Conservation (phyloP, 2,888 invertebrate species). For the Xylophagus ater region DNA sequence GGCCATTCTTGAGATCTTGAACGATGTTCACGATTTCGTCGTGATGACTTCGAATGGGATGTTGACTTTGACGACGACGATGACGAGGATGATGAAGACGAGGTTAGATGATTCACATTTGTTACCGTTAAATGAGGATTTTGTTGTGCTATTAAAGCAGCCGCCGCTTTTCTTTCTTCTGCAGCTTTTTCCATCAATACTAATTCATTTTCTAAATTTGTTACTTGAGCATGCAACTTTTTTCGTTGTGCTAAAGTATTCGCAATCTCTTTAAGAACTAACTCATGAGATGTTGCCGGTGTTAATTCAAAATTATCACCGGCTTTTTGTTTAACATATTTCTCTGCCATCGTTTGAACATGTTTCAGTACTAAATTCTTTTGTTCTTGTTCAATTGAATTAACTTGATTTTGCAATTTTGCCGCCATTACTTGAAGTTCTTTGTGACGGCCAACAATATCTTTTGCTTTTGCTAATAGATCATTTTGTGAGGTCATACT, state of each 20-base stretch:
- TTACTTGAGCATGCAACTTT: constrained; percentile 60
- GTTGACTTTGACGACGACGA: constrained; percentile 36
- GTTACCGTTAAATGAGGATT: constrained; percentile 31
- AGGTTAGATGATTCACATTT: constrained; percentile 29
- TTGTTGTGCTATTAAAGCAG: constrained; percentile 31
- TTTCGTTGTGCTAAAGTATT: constrained; percentile 74
- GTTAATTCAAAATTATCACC: constrained; percentile 48
- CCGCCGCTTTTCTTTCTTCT: constrained; percentile 48
- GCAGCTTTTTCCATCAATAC: constrained; percentile 58
- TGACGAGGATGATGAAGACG: constrained; percentile 41
- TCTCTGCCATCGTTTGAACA: constrained; percentile 64
- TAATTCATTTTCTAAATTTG: constrained; percentile 69
- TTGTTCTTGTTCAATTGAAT: constrained; percentile 58
- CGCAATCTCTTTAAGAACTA: constrained; percentile 76
- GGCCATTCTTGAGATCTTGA: constrained; percentile 85
- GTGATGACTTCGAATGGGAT: constrained; percentile 40
- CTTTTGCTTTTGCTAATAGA: constrained; percentile 74
- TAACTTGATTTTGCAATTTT: constrained; percentile 74
- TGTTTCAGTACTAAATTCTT: constrained; percentile 58
- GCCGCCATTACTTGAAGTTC: constrained; percentile 82
- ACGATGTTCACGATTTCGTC: constrained; percentile 60
- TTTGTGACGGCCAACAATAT: constrained; percentile 86
- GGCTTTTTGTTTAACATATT: constrained; percentile 42
- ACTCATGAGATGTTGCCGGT: constrained; percentile 62
- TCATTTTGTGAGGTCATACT: constrained; percentile 78